Conservation (phyloP, 2,113 vertebrate genomes). For the Mirza zaza region DNA sequence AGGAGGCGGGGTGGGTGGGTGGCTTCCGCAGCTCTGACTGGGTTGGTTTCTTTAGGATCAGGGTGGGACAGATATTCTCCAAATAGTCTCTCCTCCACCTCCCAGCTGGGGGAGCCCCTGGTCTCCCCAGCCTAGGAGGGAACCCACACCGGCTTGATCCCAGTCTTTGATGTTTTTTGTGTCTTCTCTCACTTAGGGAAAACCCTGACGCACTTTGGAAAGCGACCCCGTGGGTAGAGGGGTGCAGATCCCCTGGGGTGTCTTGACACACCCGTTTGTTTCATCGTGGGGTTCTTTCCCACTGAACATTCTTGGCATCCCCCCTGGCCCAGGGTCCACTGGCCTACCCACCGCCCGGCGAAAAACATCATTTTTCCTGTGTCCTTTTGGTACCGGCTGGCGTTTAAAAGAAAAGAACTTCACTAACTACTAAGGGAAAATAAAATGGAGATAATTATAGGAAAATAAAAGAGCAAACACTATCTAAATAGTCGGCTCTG, state of each 20-base stretch:
- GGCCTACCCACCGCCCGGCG: background rate
- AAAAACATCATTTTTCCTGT: background rate
- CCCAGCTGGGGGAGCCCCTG: background rate
- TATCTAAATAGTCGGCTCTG: background rate
- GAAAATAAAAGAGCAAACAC: background rate
- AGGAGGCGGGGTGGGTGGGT: background rate
- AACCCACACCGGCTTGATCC: background rate
- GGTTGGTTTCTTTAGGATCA: background rate
- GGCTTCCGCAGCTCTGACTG: background rate
- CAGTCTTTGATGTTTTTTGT: no score
- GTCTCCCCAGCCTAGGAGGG: background rate
- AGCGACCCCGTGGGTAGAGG: background rate
- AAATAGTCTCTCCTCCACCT: no score
- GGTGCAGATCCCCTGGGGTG: background rate
- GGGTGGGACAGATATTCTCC: background rate
- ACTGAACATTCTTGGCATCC: background rate
- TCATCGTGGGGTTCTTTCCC: background rate
- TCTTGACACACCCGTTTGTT: background rate
- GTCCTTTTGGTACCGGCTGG: background rate
- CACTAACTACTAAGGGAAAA: background rate
- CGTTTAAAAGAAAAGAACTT: slow-evolving; percentile 5
- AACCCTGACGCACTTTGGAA: background rate
- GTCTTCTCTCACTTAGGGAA: background rate
- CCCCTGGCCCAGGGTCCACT: background rate
- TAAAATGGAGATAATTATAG: slow-evolving; percentile 26